These are phyloP conservation scores for Ceryle rudis DNA, from an alignment of 2,797 vertebrate species.

Conservation along the genomic window DNA sequence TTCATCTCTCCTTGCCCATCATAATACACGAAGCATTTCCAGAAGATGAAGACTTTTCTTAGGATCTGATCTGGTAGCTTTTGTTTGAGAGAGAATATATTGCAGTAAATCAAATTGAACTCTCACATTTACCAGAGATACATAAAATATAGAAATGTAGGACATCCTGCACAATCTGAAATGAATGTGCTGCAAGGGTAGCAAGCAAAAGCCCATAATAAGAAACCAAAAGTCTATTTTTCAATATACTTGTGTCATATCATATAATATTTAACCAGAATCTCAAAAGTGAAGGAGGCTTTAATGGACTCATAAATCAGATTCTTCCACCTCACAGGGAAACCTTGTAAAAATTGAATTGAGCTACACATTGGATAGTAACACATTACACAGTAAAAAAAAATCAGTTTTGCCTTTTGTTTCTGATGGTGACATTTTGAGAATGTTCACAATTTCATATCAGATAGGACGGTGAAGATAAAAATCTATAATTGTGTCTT, in stretches of 20 bases:
- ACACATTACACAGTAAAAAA: not conserved
- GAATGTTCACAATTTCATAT: constrained; percentile 2
- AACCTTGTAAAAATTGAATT: constrained; percentile 42
- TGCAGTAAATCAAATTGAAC: constrained; percentile 28
- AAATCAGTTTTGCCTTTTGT: constrained; percentile 21
- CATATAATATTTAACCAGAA: constrained; percentile 64
- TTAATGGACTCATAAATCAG: constrained; percentile 61
- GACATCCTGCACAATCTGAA: constrained; percentile 12
- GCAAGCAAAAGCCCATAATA: constrained; percentile 2
- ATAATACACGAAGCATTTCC: not conserved
- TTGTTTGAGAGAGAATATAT: constrained; percentile 42
- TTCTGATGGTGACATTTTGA: constrained; percentile 21
- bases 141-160: constrained; percentile 10
- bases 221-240: constrained; percentile 45
- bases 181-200: not conserved
- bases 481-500: not conserved
- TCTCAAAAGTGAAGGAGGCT: constrained; percentile 41
- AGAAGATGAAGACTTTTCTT: constrained; percentile 31
- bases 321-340: constrained; percentile 26
- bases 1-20: not conserved
- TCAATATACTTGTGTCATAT: constrained; percentile 61
- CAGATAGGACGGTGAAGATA: not conserved
- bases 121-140: constrained; percentile 18
- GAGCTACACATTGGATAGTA: constrained; percentile 2
- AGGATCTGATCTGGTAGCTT: constrained; percentile 28